Percentiles rank a stretch among this genome's conserved stretches.
Evolutionary conservation across 1,140 invertebrate genomes (phyloP).

Genomic region (Aphaenogaster ashmeadi): DNA sequence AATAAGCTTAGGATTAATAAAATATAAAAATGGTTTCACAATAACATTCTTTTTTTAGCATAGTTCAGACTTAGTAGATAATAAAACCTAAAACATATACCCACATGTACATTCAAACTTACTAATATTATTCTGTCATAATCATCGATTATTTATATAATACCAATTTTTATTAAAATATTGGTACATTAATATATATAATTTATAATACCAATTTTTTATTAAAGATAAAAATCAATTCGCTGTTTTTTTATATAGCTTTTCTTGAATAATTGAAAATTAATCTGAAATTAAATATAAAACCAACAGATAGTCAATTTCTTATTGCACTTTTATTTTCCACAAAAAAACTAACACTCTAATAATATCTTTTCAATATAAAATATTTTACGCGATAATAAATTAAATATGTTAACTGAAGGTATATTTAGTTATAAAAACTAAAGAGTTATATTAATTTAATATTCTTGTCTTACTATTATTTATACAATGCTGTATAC

Average conservation of each 20-base stretch:
- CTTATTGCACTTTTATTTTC: not conserved
- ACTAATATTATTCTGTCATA: not conserved
- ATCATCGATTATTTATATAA: not conserved
- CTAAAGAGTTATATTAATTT: not conserved
- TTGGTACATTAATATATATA: too few species aligned
- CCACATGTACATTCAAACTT: not conserved
- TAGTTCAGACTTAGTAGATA: not conserved
- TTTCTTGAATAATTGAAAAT: not conserved
- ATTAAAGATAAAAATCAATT: not conserved
- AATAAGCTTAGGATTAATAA: constrained; percentile 15
- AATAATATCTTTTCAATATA: not conserved
- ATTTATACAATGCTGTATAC: not conserved
- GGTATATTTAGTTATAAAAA: not conserved
- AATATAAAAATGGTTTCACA: not conserved
- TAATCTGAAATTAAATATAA: constrained; percentile 19
- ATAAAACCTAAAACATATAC: not conserved
- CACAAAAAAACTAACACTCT: not conserved
- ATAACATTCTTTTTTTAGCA: constrained; percentile 1
- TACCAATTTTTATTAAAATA: not conserved
- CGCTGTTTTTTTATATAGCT: not conserved
- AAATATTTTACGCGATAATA: constrained; percentile 3
- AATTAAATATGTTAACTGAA: not conserved
- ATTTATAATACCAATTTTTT: not conserved
- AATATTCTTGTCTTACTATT: not conserved
- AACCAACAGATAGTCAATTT: not conserved